Evolutionary conservation across 2,797 vertebrate genomes (phyloP).

Genomic region (Percopsis omiscomaycus): DNA sequence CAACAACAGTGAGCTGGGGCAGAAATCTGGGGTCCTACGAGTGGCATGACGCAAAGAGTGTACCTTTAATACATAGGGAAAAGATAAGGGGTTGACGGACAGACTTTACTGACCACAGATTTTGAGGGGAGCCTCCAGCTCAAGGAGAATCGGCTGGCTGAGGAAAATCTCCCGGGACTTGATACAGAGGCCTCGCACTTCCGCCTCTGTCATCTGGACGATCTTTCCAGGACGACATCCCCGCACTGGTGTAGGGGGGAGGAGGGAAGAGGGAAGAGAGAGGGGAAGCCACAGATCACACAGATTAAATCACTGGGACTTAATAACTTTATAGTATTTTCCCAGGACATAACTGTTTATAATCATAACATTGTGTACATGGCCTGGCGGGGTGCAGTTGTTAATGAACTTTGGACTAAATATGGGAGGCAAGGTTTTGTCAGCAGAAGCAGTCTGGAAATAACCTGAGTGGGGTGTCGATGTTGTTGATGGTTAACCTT

Average conservation of each 20-base stretch:
- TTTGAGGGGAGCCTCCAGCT: slow-evolving; percentile 96
- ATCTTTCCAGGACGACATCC: slow-evolving; percentile 99
- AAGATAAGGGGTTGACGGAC: background rate
- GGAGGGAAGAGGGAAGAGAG: background rate
- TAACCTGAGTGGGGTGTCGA: slow-evolving; percentile 15
- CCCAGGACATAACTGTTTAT: background rate
- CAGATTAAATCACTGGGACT: background rate
- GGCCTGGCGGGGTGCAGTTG: background rate
- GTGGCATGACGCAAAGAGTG: no score
- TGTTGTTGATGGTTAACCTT: slow-evolving; percentile 8
- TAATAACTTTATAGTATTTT: background rate
- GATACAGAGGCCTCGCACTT: slow-evolving; percentile 96
- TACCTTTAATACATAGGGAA: no score
- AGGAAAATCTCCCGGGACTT: slow-evolving; percentile 98
- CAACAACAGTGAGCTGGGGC: no score
- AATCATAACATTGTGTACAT: background rate
- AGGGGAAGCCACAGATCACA: background rate
- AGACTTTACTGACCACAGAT: slow-evolving; percentile 87
- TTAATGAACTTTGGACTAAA: slow-evolving; percentile 25
- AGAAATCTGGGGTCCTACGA: no score
- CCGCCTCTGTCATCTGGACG: slow-evolving; percentile 97
- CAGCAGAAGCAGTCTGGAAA: slow-evolving; percentile 43
- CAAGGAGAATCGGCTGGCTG: slow-evolving; percentile 97
- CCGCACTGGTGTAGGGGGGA: slow-evolving; percentile 79
- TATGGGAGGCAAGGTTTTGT: slow-evolving; percentile 35